Conservation (phyloP, 2,113 vertebrate species). For the Australoheros scitulus region DNA sequence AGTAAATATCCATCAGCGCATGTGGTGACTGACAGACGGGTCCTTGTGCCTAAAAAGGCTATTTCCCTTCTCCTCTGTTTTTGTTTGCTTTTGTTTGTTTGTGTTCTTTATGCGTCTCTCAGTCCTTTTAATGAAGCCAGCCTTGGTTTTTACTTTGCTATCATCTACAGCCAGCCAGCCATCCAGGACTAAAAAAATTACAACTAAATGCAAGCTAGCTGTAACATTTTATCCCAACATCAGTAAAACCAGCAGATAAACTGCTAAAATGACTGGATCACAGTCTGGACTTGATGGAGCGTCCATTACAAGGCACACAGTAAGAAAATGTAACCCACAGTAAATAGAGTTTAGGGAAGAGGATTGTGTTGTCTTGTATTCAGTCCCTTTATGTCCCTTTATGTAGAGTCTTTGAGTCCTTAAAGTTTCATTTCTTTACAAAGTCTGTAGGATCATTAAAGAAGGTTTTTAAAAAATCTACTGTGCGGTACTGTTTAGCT, state of each 20-base stretch:
- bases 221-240: background rate
- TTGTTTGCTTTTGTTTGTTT: background rate
- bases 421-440: background rate
- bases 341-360: background rate
- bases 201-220: background rate
- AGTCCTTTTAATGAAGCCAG: background rate
- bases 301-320: too few relatives aligned
- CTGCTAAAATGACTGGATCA: background rate
- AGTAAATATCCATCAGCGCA: conserved; percentile 42
- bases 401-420: background rate
- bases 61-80: conserved; percentile 7
- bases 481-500: too few relatives aligned
- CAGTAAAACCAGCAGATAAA: background rate
- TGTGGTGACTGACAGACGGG: conserved; percentile 19
- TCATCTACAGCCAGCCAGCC: background rate
- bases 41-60: conserved; percentile 34
- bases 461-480: background rate
- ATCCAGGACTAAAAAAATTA: background rate
- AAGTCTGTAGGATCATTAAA: background rate
- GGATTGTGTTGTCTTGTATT: too few relatives aligned
- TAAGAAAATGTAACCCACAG: background rate
- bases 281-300: background rate
- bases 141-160: background rate
- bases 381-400: too few relatives aligned
- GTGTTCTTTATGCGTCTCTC: background rate